Conservation (phyloP, 1,140 invertebrate genomes). For the Diploscapter pachys region DNA sequence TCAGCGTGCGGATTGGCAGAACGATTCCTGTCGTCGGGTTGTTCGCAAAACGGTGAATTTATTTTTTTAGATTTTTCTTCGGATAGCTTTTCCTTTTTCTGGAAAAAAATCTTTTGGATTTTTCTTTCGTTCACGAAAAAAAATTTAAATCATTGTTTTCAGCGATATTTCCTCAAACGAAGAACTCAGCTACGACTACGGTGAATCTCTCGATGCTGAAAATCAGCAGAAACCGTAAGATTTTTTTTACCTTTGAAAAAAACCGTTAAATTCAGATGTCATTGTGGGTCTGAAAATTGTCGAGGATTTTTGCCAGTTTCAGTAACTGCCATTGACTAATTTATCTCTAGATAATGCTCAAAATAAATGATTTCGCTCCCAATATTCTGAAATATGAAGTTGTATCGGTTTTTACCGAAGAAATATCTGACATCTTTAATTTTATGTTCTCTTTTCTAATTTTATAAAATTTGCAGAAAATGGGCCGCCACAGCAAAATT, state of each 20-base stretch:
- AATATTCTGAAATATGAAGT: background rate
- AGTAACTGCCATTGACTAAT: conserved; percentile 12
- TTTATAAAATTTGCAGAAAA: background rate
- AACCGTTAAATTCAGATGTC: background rate
- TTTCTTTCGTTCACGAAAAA: background rate
- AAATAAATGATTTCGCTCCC: background rate
- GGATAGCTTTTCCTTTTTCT: too few relatives aligned
- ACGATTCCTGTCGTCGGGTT: conserved; percentile 12
- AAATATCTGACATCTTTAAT: background rate
- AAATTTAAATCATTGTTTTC: background rate
- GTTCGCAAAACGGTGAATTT: conserved; percentile 17
- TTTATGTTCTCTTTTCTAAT: background rate
- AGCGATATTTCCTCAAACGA: conserved; percentile 8
- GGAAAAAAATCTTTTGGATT: background rate
- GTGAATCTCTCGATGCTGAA: conserved; percentile 11
- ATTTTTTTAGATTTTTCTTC: too few relatives aligned
- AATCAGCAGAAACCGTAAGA: background rate
- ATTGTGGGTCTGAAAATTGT: background rate
- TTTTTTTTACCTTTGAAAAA: background rate
- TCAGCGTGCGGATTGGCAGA: conserved; percentile 13
- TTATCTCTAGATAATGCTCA: background rate
- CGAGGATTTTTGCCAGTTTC: conserved; percentile 13
- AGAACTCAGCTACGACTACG: conserved; percentile 22
- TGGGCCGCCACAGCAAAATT: conserved; percentile 30
- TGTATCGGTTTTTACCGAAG: too few relatives aligned